These are phyloP conservation scores for Alviniconcha marisindica DNA, from an alignment of 1,140 invertebrate species.

Conservation along the genomic window DNA sequence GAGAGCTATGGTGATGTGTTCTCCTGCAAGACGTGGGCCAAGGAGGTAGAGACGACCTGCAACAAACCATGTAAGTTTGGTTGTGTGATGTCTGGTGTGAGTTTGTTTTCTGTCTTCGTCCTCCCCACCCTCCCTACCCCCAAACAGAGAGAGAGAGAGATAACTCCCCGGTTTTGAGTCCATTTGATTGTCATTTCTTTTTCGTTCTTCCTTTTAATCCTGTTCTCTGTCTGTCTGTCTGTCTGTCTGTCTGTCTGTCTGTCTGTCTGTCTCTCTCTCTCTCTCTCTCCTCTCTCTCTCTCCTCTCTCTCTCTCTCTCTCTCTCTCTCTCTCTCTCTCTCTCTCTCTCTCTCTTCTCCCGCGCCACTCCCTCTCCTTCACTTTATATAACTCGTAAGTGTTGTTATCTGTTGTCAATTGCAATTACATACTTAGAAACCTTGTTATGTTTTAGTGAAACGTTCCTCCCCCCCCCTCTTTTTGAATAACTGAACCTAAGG, in stretches of 20 bases:
- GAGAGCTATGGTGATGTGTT: constrained; percentile 19
- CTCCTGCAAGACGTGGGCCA: constrained; percentile 35
- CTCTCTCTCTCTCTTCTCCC: background rate
- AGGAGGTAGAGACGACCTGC: constrained; percentile 23
- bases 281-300: background rate
- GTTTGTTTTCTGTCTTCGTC: too few species aligned
- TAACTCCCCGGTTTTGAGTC: too few species aligned
- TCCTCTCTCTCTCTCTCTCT: background rate
- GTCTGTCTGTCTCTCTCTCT: background rate
- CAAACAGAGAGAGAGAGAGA: too few species aligned
- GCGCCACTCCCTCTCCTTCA: background rate
- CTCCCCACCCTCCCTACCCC: too few species aligned
- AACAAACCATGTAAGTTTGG: constrained; percentile 39
- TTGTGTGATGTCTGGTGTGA: background rate
- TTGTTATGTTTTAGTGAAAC: too few species aligned
- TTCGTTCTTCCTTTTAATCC: background rate
- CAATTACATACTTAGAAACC: too few species aligned
- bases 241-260: background rate
- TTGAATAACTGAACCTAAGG: too few species aligned
- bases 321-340: background rate
- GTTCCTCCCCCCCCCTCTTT: too few species aligned
- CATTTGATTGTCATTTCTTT: too few species aligned
- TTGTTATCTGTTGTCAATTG: too few species aligned
- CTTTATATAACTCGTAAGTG: too few species aligned
- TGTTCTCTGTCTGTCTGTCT: background rate